A percentile compares a stretch with the other conserved stretches of the same genome.
Evolutionary conservation across 1,140 invertebrate species (phyloP).

Genomic region (Pemphigus obesinymphae): DNA sequence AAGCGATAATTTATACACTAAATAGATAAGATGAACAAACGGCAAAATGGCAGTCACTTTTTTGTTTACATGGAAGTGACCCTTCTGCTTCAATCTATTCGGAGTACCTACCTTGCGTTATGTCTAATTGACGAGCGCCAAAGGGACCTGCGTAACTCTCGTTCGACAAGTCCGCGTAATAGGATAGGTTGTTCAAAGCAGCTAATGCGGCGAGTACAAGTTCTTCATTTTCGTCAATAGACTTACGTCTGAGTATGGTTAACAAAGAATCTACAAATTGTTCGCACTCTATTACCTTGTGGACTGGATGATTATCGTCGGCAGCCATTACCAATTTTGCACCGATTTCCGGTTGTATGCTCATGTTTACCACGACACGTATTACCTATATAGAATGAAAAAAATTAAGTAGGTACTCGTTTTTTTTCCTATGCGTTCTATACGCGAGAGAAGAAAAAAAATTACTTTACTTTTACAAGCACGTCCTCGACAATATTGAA

Average conservation of each 20-base stretch:
- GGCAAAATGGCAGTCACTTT: no score
- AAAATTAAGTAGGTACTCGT: no score
- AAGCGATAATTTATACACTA: no score
- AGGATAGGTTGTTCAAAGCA: conserved; percentile 65
- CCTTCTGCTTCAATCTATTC: no score
- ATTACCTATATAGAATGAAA: conserved; percentile 57
- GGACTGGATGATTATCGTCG: conserved; percentile 41
- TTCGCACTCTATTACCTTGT: conserved; percentile 31
- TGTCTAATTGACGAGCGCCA: conserved; percentile 47
- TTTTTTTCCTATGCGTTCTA: no score
- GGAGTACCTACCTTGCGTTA: conserved; percentile 50
- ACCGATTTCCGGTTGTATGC: conserved; percentile 65
- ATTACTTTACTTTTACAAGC: conserved; percentile 58
- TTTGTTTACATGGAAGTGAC: no score
- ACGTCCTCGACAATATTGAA: conserved; percentile 60
- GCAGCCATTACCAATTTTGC: conserved; percentile 53
- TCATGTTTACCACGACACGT: conserved; percentile 68
- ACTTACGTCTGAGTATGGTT: conserved; percentile 53
- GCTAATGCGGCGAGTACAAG: conserved; percentile 60
- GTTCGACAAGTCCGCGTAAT: conserved; percentile 49
- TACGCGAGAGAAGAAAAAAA: neutral
- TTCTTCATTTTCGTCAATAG: conserved; percentile 60
- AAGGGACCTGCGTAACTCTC: conserved; percentile 44
- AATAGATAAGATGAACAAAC: no score
- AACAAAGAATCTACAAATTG: conserved; percentile 55